These are phyloP conservation scores for Acrocephalus scirpaceus DNA, from an alignment of 2,797 vertebrate genomes.

Conservation along the genomic window DNA sequence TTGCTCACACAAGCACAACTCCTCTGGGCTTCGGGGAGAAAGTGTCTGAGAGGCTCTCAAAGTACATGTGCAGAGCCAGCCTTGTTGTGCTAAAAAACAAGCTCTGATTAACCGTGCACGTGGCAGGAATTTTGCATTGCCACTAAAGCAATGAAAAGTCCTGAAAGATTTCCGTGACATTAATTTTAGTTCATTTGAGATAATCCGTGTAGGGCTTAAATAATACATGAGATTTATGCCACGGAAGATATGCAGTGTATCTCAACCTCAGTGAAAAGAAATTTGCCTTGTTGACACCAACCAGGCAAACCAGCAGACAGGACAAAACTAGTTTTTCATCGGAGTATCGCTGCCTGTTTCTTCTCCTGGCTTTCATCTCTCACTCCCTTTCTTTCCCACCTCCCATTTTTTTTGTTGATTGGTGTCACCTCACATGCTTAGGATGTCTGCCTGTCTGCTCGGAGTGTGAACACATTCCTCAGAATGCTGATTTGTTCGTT, in stretches of 20 bases:
- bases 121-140: conserved; percentile 43
- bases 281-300: conserved; percentile 46
- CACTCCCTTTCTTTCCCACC: conserved; percentile 1
- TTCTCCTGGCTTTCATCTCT: conserved; percentile 73
- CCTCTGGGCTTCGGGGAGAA: conserved; percentile 26
- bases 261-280: not conserved
- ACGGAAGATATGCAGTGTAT: not conserved
- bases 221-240: conserved; percentile 56
- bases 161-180: conserved; percentile 31
- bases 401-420: conserved; percentile 74
- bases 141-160: not conserved
- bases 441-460: conserved; percentile 80
- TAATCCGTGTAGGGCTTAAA: conserved; percentile 49
- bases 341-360: conserved; percentile 32
- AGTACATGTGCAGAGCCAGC: not conserved
- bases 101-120: conserved; percentile 27
- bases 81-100: conserved; percentile 20
- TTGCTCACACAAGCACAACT: not conserved
- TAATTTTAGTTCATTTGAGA: conserved; percentile 53
- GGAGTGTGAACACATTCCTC: conserved; percentile 81
- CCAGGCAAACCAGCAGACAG: conserved; percentile 14
- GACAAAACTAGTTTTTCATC: conserved; percentile 37
- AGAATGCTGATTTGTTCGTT: conserved; percentile 81
- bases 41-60: not conserved
- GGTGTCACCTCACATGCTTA: conserved; percentile 80